Evolutionary conservation across 2,797 vertebrate species (phyloP), one percentile per base, ranked within the genome.

Genomic region (Falco novaeseelandiae): DNA sequence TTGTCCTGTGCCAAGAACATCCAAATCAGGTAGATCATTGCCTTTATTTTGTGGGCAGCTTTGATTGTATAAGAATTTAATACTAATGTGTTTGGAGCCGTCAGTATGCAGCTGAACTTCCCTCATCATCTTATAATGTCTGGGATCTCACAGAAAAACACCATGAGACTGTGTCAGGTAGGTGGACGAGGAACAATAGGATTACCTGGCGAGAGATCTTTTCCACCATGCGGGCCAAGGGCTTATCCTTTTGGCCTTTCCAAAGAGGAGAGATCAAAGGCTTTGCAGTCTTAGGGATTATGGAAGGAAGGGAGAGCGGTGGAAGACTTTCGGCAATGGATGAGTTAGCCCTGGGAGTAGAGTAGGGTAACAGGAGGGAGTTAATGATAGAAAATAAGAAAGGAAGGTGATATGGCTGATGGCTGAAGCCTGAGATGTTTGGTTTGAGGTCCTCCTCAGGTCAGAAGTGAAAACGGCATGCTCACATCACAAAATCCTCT

Each of bases 11-110:
- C 97, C 97, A 97, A 95, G 92, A 89, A 93, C 89, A 92, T 94
- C 95, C 85, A 44, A 70, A 90, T 44, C 93, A 95, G 96, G 95
- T 85, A 96, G 94, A 97, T 95, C 95, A 58, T 84, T 32, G 83
- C 95, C 93, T 97, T 97, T 95, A 93, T 84, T 96, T 66, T 83
- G 89, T 0, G 3, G 91, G 89, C 30, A 36, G 61, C 62, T 90
- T 82, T 95, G 96, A 91, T 78, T 69, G 62, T 18, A 65, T 57
- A 93, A 91, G 93, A 88, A 96, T 95, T 96, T 92, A 83, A 72
- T 32, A 57, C 69, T 94, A 81, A 96, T 81, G 83, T 91, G 83
- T 58, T 97, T 78, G 90, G 96, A 97, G 96, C 65, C 57, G 1
- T 74, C 23, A n/a, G 83, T 12, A 14, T 2, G 5, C 89, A 83